Evolutionary conservation across 2,888 invertebrate species (phyloP).

Genomic region (Drosophila robusta): DNA sequence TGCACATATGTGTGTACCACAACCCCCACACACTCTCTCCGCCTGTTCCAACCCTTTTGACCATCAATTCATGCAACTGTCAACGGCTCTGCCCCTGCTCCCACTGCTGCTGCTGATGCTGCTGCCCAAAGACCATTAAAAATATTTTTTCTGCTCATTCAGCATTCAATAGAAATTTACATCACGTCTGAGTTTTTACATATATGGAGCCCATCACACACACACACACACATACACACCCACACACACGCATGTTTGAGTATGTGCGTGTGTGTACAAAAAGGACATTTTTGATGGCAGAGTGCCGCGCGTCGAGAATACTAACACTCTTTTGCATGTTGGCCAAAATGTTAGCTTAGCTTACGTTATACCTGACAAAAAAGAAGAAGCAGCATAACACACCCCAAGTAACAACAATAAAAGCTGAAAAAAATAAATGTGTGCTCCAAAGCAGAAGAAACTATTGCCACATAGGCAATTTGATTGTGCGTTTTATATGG

Average conservation of each 20-base stretch:
- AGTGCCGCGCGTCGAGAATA: slow-evolving; percentile 75
- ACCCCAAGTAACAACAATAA: slow-evolving; percentile 70
- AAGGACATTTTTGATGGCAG: slow-evolving; percentile 74
- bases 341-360: slow-evolving; percentile 70
- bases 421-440: slow-evolving; percentile 25
- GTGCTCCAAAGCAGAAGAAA: slow-evolving; percentile 34
- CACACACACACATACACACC: not conserved
- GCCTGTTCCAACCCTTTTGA: not conserved
- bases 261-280: slow-evolving; percentile 32
- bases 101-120: slow-evolving; percentile 23
- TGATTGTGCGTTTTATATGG: slow-evolving; percentile 64
- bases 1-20: slow-evolving; percentile 34
- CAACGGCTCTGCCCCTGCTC: slow-evolving; percentile 44
- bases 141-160: slow-evolving; percentile 79
- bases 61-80: slow-evolving; percentile 55
- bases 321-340: slow-evolving; percentile 75
- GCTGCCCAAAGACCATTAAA: slow-evolving; percentile 74
- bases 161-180: slow-evolving; percentile 81
- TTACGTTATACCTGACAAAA: slow-evolving; percentile 67
- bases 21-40: no score
- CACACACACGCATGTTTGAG: not conserved
- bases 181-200: slow-evolving; percentile 79
- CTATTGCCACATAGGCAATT: slow-evolving; percentile 79
- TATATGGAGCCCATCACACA: slow-evolving; percentile 24
- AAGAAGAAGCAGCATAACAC: slow-evolving; percentile 24